Percentiles rank a stretch among this genome's conserved stretches.
These are phyloP conservation scores for Dusona sp. DNA, from an alignment of 2,888 invertebrate species.

Conservation along the genomic window DNA sequence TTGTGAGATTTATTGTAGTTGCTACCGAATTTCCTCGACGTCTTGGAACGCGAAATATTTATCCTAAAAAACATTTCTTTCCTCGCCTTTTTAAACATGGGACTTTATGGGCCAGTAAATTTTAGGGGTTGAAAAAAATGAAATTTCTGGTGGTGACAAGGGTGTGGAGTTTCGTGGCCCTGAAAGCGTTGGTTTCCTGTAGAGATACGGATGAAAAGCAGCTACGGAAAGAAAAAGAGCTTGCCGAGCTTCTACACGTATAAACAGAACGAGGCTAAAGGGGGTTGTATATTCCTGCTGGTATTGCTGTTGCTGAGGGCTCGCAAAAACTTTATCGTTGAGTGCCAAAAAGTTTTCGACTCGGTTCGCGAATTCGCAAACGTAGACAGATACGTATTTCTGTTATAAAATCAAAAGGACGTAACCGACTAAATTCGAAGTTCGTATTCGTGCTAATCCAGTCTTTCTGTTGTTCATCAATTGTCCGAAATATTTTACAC, in stretches of 20 bases:
- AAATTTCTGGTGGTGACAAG: slow-evolving; percentile 31
- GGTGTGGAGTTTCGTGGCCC: slow-evolving; percentile 38
- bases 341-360: slow-evolving; percentile 64
- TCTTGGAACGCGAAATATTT: not conserved
- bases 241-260: slow-evolving; percentile 22
- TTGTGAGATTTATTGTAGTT: not conserved
- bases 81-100: not conserved
- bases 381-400: slow-evolving; percentile 6
- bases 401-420: not conserved
- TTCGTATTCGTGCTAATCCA: not conserved
- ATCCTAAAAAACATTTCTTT: not conserved
- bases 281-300: slow-evolving; percentile 42
- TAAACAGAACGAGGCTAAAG: slow-evolving; percentile 4
- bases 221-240: slow-evolving; percentile 22
- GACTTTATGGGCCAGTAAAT: not conserved
- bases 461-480: not conserved
- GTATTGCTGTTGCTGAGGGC: slow-evolving; percentile 55
- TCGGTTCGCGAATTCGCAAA: slow-evolving; percentile 50
- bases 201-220: slow-evolving; percentile 34
- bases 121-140: slow-evolving; percentile 11
- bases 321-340: slow-evolving; percentile 56
- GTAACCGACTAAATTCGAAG: not conserved
- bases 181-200: slow-evolving; percentile 16
- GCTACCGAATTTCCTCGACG: too few species aligned
- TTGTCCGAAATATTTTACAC: not conserved